Base-by-base conservation (phyloP, 2,797 vertebrate genomes). In the Halcyon smyrnensis region DNA sequence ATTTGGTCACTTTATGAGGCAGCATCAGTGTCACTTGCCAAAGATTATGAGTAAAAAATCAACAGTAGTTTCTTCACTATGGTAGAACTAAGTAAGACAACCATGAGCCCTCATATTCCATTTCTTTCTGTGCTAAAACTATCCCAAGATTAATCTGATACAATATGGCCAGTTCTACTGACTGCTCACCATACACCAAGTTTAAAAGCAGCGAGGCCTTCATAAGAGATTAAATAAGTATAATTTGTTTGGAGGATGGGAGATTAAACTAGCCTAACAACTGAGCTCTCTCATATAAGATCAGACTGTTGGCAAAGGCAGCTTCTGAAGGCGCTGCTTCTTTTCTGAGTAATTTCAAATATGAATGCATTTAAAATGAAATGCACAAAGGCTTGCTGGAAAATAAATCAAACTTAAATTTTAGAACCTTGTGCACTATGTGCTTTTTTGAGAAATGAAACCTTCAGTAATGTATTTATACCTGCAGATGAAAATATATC, bases 401-500 rank as follows among this genome's bases (percentile, higher is more conserved):
- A 89, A 85, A 62, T 51, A 74, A 87, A 83, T 81, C 12, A 32
- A 28, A 27, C 64, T 74, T 59, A 51, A 51, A 76, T 56, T 91
- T 91, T 63, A 90, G 59, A 60, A 81, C 48, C 34, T 79, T 0
- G 0, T 56, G 27, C 36, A 15, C 34, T 53, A 7, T 24, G 4
- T 56, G 27, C 18, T 56, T 79, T 63, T 73, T 39, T 84, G 80
- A 89, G 48, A 90, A 91, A 90, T 79, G 5, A 84, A 80, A 79
- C 68, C 62, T 62, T 78, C 65, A 75, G 57, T 78, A 62, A 46
- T 2, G 2, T 50, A 34, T 90, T 82, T 84, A 70, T 82, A 90
- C 59, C 59, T 90, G 76, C 39, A 86, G 69, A 82, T 68, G 65
- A 84, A 95, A 84, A 90, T 73, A 70, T 17, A 91, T 74, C 80